Base-by-base conservation (phyloP, 2,888 invertebrate species). In the Branchellion lobata region DNA sequence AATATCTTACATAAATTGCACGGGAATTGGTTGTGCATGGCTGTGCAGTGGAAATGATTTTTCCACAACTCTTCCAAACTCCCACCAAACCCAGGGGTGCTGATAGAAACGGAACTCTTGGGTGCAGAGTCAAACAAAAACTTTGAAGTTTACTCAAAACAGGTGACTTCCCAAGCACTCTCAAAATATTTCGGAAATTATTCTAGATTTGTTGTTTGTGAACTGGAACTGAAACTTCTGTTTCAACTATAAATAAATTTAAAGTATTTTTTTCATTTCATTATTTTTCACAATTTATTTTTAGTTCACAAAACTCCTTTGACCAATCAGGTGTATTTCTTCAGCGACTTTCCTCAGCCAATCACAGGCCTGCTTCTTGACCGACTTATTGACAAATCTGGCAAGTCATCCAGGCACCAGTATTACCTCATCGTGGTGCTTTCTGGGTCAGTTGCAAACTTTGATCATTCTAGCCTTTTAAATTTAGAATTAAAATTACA, bases 341-440 rank as follows among this genome's bases (percentile, higher is more conserved):
- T 51, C 53, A 47, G 75, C 40, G 75, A 75, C 53, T 47, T 36
- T 3, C 75, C n/a, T 27, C 75, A 51, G n/a, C 75, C 75, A 75
- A 75, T 75, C 75, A 75, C 75, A 31, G 75, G 75, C 75, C 47
- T 75, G 11, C 33, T 75, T 21, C 51, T 75, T 14, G 75, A 75
- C 73, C 31, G 40, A 73, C 27, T 34, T 24, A 33, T 36, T 27
- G 40, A 27, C 40, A 73, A 14, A 8, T 5, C 5, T 40, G 27
- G 21, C 33, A 53, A 40, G 51, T 51, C 75, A 51, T 14, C n/a
- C 33, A 53, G 53, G 21, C 51, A 8, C 47, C 31, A n/a, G 27
- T 5, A 14, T 14, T 75, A 75, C 33, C 53, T 75, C 1, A 53
- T 75, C 33, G 75, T 75, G 1, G 53, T 75, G 1, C 29, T 75